A percentile compares a stretch with the other conserved stretches of the same genome.
phyloP scores from a whole-genome alignment of 1,140 invertebrate genomes.

The Amyelois transitella region DNA sequence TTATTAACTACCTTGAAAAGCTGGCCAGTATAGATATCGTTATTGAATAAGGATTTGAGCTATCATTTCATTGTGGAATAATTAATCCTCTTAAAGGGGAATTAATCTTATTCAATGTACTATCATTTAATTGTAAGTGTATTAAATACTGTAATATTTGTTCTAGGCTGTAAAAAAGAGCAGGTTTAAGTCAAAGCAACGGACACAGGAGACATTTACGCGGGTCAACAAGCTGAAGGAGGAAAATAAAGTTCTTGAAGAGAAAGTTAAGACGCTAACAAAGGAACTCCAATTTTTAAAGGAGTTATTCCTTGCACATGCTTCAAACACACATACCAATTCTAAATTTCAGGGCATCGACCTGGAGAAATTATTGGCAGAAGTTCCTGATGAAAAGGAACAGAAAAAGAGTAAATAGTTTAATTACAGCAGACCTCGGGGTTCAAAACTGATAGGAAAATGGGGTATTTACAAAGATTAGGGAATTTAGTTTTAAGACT shows the following conservation, averaged over 20 bases:
- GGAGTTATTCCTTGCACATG: conserved; percentile 89
- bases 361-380: conserved; percentile 73
- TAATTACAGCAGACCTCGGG: conserved; percentile 1
- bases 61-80: no score
- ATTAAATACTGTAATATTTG: conserved; percentile 12
- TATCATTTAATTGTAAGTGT: no score
- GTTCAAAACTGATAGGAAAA: background rate
- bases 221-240: conserved; percentile 84
- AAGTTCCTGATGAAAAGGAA: conserved; percentile 61
- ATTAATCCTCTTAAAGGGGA: no score
- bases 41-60: no score
- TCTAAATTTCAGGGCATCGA: conserved; percentile 73
- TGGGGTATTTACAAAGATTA: no score
- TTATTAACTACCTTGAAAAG: no score
- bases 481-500: no score
- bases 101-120: no score
- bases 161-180: conserved; percentile 90
- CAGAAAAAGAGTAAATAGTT: conserved; percentile 21
- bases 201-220: conserved; percentile 86
- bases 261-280: conserved; percentile 89
- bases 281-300: conserved; percentile 91
- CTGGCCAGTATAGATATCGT: no score
- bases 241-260: conserved; percentile 89
- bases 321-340: conserved; percentile 74
- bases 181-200: conserved; percentile 88